These are phyloP conservation scores for Eudasyphora cyanicolor DNA, from an alignment of 2,888 invertebrate species.

Conservation along the genomic window DNA sequence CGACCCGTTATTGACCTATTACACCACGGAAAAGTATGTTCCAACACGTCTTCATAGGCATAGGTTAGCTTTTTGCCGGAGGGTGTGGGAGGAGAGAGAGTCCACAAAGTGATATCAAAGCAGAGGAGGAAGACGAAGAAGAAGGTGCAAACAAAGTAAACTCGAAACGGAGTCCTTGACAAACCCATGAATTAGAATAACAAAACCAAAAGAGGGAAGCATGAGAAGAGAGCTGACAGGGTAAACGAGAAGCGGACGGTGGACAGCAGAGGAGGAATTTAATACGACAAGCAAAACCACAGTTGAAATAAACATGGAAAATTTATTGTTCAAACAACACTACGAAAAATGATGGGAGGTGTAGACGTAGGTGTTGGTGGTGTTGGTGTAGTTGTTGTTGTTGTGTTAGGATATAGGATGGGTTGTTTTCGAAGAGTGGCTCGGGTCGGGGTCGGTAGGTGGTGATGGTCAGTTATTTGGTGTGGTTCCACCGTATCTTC, in stretches of 20 bases:
- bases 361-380: not conserved
- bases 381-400: too few species aligned
- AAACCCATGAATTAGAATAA: constrained; percentile 48
- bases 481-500: constrained; percentile 31
- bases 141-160: not conserved
- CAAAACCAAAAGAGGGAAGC: not conserved
- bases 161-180: constrained; percentile 56
- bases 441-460: not conserved
- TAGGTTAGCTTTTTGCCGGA: not conserved
- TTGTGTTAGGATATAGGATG: too few species aligned
- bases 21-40: constrained; percentile 34
- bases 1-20: constrained; percentile 42
- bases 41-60: constrained; percentile 15
- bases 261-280: constrained; percentile 38
- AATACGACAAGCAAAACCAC: constrained; percentile 32
- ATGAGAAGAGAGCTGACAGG: not conserved
- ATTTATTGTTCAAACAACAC: constrained; percentile 47
- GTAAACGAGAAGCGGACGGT: not conserved
- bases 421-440: too few species aligned
- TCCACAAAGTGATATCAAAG: too few species aligned
- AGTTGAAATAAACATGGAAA: constrained; percentile 41
- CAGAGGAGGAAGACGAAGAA: too few species aligned
- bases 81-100: not conserved
- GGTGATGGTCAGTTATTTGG: constrained; percentile 24
- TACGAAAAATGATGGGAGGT: not conserved